Evolutionary conservation across 2,888 invertebrate species (phyloP).

Genomic region (Hyppa rectilinea): DNA sequence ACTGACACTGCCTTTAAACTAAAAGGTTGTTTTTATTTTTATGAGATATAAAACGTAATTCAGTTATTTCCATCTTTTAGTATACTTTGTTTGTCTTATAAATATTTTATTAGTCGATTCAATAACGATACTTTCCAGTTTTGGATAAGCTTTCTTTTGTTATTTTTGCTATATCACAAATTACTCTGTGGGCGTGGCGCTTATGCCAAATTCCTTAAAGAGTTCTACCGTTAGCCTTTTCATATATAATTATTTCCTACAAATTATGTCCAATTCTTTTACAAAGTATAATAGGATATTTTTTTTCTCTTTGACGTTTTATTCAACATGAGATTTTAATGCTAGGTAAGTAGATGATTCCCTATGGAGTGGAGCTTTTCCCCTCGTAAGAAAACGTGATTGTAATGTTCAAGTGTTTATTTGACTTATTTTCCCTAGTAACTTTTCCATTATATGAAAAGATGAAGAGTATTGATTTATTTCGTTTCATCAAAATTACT

Average conservation of each 20-base stretch:
- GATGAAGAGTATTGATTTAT: neutral
- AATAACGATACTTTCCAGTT: constrained; percentile 18
- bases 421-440: constrained; percentile 20
- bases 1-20: neutral
- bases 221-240: constrained; percentile 32
- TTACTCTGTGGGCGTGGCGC: constrained; percentile 29
- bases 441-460: neutral
- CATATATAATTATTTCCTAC: constrained; percentile 31
- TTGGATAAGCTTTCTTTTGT: constrained; percentile 27
- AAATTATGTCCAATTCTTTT: neutral
- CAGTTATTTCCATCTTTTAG: neutral
- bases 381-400: constrained; percentile 32
- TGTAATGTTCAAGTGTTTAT: constrained; percentile 32
- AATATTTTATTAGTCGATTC: constrained; percentile 18
- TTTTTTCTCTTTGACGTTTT: constrained; percentile 12
- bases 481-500: constrained; percentile 18
- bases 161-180: constrained; percentile 23
- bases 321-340: constrained; percentile 13
- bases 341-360: constrained; percentile 23
- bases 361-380: constrained; percentile 23
- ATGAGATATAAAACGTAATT: constrained; percentile 2
- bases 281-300: neutral
- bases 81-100: constrained; percentile 4
- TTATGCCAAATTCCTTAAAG: constrained; percentile 40
- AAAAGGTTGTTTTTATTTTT: neutral